Base-by-base conservation (phyloP, 1,140 invertebrate genomes). In the Diploscapter pachys region DNA sequence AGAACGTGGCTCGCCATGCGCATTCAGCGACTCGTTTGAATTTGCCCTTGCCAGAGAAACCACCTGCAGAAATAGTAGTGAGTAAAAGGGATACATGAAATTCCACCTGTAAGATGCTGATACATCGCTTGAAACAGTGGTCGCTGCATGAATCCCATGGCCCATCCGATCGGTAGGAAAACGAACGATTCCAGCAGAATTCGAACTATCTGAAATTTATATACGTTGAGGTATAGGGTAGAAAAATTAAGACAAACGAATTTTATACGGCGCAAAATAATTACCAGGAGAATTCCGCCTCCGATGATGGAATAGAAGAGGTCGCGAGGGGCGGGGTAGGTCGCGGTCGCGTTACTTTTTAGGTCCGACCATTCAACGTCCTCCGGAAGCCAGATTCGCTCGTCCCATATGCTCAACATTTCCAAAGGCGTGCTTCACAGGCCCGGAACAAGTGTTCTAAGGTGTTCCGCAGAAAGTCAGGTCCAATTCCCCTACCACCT, bases 1-100 rank as follows among this genome's bases (percentile, higher is more conserved):
- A 85, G 69, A 74, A 85, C 52, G 72, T 71, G 67, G 83, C 80
- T 57, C 83, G 72, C 83, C 82, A 86, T 13, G 79, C 82, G 55
- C 83, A 85, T 66, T 85, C 83, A 3, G 83, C 81, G 13, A 85
- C 83, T 69, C 81, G 70, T 63, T 82, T 85, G 76, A 86, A 83
- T 65, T 84, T 82, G 67, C 57, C 76, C 13, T 79, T 72, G 11
- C 80, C 80, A 31, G 79, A 69, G 48, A 81, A 72, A 55, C 67
- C 68, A 48, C 56, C 75, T 76, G 49, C 51, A 52, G 55, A 31
- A 49, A 11, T 59, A 65, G 31, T 31, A 31, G 31, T 31, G 31
- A 31, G 31, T 31, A 31, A 31, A 31, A 31, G 31, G 62, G 52
- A 54, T 3, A 62, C 4, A 55, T 49, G 0, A 55, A 4, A 11